Conservation (phyloP, 2,888 invertebrate genomes). For the Hymenopus coronatus region DNA sequence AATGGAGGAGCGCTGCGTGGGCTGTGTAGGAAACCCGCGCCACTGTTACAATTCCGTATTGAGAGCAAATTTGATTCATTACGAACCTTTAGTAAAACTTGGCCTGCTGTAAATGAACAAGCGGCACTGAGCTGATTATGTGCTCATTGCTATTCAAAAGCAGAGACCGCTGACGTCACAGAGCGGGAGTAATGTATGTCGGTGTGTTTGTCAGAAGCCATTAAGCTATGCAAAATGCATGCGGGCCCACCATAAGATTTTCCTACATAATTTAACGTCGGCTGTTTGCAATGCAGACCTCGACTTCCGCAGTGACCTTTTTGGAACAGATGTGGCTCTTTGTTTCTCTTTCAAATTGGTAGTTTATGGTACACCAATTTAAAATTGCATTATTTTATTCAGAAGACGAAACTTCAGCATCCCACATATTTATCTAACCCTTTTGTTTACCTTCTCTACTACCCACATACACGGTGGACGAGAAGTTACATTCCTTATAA, state of each 20-base stretch:
- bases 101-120: neutral
- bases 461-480: too few relatives aligned
- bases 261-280: neutral
- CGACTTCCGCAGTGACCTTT: neutral
- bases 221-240: neutral
- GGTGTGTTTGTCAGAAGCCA: neutral
- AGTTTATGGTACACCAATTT: too few relatives aligned
- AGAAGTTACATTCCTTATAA: too few relatives aligned
- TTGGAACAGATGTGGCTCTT: too few relatives aligned
- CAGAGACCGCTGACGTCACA: neutral
- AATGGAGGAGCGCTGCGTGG: too few relatives aligned
- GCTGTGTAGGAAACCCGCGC: neutral
- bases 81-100: neutral
- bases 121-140: neutral
- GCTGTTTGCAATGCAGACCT: neutral
- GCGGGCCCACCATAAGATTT: neutral
- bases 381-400: too few relatives aligned
- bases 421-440: too few relatives aligned
- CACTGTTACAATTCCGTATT: neutral
- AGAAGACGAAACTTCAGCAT: too few relatives aligned
- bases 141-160: neutral
- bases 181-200: neutral
- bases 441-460: too few relatives aligned
- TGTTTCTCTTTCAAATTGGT: too few relatives aligned
- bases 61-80: neutral